These are phyloP conservation scores for Halcyon leucocephala DNA, from an alignment of 2,797 vertebrate species.

Conservation along the genomic window DNA sequence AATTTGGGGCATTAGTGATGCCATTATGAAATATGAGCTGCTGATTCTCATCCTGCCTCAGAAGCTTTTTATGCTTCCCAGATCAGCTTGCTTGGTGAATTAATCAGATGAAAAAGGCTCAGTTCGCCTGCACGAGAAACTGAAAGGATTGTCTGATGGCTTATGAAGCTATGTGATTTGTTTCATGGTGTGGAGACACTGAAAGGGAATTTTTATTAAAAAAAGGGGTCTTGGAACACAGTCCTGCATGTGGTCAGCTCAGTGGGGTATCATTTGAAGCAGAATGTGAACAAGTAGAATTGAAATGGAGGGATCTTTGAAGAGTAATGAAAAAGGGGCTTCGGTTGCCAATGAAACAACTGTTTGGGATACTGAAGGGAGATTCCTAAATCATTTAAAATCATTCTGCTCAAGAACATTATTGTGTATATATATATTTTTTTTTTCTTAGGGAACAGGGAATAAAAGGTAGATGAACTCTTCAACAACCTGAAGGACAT, in stretches of 20 bases:
- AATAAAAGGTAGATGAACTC: neutral
- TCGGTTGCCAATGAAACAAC: conserved; percentile 63
- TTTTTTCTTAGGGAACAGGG: neutral
- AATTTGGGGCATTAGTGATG: conserved; percentile 59
- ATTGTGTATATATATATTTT: neutral
- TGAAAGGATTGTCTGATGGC: conserved; percentile 67
- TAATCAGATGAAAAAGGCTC: conserved; percentile 69
- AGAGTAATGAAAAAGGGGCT: conserved; percentile 68
- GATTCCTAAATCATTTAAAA: conserved; percentile 37
- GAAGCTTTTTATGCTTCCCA: conserved; percentile 71
- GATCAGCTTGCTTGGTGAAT: conserved; percentile 68
- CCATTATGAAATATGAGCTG: conserved; percentile 63
- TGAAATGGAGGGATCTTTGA: conserved; percentile 71
- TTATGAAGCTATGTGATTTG: conserved; percentile 68
- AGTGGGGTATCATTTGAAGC: conserved; percentile 71
- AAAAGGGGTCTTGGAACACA: conserved; percentile 71
- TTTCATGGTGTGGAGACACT: conserved; percentile 60
- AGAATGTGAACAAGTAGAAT: conserved; percentile 76
- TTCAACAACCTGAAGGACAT: neutral
- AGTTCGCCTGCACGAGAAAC: conserved; percentile 52
- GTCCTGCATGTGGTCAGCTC: conserved; percentile 73
- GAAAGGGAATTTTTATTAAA: conserved; percentile 76
- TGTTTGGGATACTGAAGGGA: conserved; percentile 55
- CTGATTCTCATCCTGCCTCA: conserved; percentile 64
- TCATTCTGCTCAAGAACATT: conserved; percentile 23